Conservation (phyloP, 2,113 vertebrate species). For the Notiomystis cincta region DNA sequence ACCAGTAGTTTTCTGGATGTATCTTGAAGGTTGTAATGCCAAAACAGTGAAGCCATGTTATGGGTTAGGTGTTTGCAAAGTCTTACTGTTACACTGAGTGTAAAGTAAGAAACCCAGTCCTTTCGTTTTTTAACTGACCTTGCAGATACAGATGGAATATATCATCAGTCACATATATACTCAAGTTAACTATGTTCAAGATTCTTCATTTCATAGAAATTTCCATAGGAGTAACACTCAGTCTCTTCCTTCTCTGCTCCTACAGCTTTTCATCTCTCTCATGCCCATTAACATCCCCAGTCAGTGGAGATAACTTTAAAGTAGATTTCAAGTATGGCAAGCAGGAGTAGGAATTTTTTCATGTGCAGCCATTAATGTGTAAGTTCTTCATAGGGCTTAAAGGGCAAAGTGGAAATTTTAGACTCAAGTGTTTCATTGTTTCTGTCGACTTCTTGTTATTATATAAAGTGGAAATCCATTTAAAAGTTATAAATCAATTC, state of each 20-base stretch:
- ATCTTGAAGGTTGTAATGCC: not conserved
- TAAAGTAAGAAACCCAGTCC: not conserved
- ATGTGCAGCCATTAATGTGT: not conserved
- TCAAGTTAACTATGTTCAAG: not conserved
- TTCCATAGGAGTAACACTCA: not conserved
- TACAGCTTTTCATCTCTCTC: not conserved
- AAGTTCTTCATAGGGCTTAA: not conserved
- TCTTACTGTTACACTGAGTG: not conserved
- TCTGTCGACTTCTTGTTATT: not conserved
- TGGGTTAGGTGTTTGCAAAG: not conserved
- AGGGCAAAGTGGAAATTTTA: not conserved
- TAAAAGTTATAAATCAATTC: not conserved
- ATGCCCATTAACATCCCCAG: not conserved
- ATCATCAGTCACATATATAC: not conserved
- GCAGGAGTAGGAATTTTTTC: not conserved
- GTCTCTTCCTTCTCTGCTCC: not conserved
- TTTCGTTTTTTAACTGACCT: not conserved
- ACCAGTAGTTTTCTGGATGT: not conserved
- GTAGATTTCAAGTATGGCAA: not conserved
- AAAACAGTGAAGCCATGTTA: not conserved
- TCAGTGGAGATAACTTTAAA: not conserved
- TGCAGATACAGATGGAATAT: not conserved
- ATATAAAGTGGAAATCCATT: not conserved
- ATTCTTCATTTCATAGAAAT: not conserved
- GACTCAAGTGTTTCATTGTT: not conserved